Conservation (phyloP, 2,888 invertebrate genomes). For the Caenorhabditis panamensis region DNA sequence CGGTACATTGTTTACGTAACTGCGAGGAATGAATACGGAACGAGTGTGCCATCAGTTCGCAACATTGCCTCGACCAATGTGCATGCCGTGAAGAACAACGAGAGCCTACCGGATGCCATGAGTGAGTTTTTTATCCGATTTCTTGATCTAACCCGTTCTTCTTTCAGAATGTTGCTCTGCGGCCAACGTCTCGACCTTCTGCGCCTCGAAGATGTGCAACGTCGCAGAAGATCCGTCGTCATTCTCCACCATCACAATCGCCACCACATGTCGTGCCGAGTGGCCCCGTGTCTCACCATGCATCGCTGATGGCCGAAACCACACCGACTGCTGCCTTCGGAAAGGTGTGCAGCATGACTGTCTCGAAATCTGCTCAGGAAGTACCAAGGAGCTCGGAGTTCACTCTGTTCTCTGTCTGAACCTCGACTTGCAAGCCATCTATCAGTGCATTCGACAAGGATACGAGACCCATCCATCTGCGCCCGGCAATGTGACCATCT, state of each 20-base stretch:
- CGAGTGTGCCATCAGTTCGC: constrained; percentile 68
- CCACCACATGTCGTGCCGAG: constrained; percentile 72
- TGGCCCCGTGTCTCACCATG: constrained; percentile 72
- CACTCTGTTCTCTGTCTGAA: constrained; percentile 73
- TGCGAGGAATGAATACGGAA: constrained; percentile 87
- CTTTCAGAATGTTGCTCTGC: constrained; percentile 69
- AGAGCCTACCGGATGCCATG: constrained; percentile 60
- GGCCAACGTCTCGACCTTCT: constrained; percentile 65
- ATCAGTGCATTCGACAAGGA: constrained; percentile 74
- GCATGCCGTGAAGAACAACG: constrained; percentile 63
- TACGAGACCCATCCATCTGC: constrained; percentile 75
- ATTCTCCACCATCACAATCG: constrained; percentile 70
- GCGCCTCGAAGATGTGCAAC: constrained; percentile 72
- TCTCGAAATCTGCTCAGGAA: constrained; percentile 87
- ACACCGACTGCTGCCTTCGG: constrained; percentile 89
- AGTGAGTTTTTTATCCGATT: constrained; percentile 38
- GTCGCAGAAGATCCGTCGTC: constrained; percentile 63
- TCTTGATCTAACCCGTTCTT: neutral
- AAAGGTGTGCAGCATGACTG: constrained; percentile 89
- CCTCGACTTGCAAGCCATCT: constrained; percentile 73
- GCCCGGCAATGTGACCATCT: constrained; percentile 71
- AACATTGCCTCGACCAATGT: constrained; percentile 72
- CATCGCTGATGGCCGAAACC: constrained; percentile 85
- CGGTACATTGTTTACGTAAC: constrained; percentile 90
- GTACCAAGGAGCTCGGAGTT: constrained; percentile 85